Evolutionary conservation across 2,113 vertebrate genomes (phyloP).

Genomic region (Oostethus manadensis): DNA sequence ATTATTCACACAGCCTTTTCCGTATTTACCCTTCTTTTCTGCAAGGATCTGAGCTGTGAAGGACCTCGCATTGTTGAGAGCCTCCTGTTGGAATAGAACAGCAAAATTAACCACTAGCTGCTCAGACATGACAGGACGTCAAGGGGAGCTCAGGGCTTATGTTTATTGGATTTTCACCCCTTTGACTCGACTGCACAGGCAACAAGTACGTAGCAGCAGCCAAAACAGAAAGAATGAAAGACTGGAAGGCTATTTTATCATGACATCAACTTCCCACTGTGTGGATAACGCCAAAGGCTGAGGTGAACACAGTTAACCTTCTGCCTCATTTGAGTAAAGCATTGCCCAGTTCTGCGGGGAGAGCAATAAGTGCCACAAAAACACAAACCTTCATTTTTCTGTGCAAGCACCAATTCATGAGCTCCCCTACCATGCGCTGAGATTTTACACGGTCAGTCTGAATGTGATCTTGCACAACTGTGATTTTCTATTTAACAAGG

Average conservation of each 20-base stretch:
- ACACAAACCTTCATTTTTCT: slow-evolving; percentile 27
- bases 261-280: slow-evolving; percentile 22
- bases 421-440: slow-evolving; percentile 17
- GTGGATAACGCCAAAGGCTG: slow-evolving; percentile 19
- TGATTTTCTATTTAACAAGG: slow-evolving; percentile 2
- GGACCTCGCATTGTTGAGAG: slow-evolving; percentile 37
- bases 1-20: slow-evolving; percentile 68
- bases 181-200: not conserved
- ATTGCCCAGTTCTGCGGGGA: slow-evolving; percentile 5
- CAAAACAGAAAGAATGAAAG: not conserved
- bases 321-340: slow-evolving; percentile 10
- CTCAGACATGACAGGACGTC: slow-evolving; percentile 35
- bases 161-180: slow-evolving; percentile 48
- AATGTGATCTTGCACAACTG: slow-evolving; percentile 45
- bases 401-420: slow-evolving; percentile 25
- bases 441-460: slow-evolving; percentile 47
- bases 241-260: slow-evolving; percentile 1
- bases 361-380: slow-evolving; percentile 24
- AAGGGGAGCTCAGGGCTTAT: slow-evolving; percentile 31
- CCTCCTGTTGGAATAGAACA: not conserved
- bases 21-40: slow-evolving; percentile 58
- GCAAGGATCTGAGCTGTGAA: slow-evolving; percentile 20
- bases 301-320: slow-evolving; percentile 17
- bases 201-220: not conserved
- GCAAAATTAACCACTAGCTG: slow-evolving; percentile 4